Evolutionary conservation across 92 coral and sea anemone species (phyloP), one percentile per base, ranked within the genome.

Genomic region (Actinernus sp.): DNA sequence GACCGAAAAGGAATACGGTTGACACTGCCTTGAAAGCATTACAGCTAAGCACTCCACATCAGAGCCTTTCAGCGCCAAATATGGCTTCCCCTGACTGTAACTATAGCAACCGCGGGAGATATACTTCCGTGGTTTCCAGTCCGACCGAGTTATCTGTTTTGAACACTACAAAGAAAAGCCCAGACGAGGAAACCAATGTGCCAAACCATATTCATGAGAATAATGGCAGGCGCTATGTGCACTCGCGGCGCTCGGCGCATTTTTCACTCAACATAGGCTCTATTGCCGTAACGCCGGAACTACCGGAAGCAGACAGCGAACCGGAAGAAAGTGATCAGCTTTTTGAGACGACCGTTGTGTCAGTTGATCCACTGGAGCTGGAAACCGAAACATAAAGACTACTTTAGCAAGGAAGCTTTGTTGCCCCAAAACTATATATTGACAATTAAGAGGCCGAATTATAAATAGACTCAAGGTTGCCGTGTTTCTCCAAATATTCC

Each of bases 11-110:
- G 60, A 88, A 76, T 50, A 79, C 89, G 36, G 90, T 94, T 16
- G 97, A 87, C 73, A 84, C 92, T 31, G 95, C 95, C 4, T 72
- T 94, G 10, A 85, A 94, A 49, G 93, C 94, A 18, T 51, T 91
- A 54, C 93, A 91, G 48, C 78, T 91, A 20, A 63, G 91, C 63
- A 88, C 97, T 31, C 97, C 95, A 4, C 91, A 94, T 29, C 83
- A 90, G 32, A 78, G 85, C 49, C 77, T 90, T 3, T 58, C 59
- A 31, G 12, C 65, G 31, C 51, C 26, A 20, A 75, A 72, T 24
- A 75, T 80, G 32, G 71, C 74, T 47, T 72, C 93, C 16, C 87
- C 90, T n/a, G 93, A 85, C 18, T 81, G 75, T 6, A 74, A 69
- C 31, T 40, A 71, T n/a, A 58, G 79, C 31, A 57, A 74, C 30